Evolutionary conservation across 2,888 invertebrate genomes (phyloP).

Genomic region (Neoitamus cyanurus): DNA sequence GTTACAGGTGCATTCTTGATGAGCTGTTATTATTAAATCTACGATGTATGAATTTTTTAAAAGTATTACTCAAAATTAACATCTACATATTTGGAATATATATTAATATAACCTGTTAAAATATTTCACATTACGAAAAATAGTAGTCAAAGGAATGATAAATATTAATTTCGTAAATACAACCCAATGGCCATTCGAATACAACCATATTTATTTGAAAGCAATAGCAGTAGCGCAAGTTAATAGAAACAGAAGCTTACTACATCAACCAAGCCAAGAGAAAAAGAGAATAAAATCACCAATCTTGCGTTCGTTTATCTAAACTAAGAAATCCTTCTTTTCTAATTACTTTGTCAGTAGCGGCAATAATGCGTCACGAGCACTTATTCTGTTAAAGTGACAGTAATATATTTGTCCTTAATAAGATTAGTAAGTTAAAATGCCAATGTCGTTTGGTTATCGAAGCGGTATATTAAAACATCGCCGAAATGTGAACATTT

Average conservation of each 20-base stretch:
- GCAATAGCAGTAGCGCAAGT: neutral
- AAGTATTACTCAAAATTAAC: too few relatives aligned
- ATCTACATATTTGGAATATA: neutral
- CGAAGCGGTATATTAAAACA: slow-evolving; percentile 2
- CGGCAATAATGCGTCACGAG: neutral
- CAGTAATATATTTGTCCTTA: neutral
- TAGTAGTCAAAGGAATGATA: neutral
- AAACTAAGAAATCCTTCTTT: neutral
- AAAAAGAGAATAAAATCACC: neutral
- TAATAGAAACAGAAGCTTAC: neutral
- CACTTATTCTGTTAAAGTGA: neutral
- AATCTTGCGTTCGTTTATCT: neutral
- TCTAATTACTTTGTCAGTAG: neutral
- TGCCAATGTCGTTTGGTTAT: neutral
- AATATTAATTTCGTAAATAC: neutral
- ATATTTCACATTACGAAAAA: too few relatives aligned
- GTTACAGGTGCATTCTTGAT: too few relatives aligned
- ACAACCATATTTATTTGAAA: neutral
- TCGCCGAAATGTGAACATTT: slow-evolving; percentile 35
- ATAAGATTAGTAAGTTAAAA: neutral
- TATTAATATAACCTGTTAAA: too few relatives aligned
- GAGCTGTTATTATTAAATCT: too few relatives aligned
- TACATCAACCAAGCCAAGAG: neutral
- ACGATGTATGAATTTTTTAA: too few relatives aligned
- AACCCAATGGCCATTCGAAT: neutral